Conservation (phyloP, 2,113 vertebrate species). For the Callaeas wilsoni region DNA sequence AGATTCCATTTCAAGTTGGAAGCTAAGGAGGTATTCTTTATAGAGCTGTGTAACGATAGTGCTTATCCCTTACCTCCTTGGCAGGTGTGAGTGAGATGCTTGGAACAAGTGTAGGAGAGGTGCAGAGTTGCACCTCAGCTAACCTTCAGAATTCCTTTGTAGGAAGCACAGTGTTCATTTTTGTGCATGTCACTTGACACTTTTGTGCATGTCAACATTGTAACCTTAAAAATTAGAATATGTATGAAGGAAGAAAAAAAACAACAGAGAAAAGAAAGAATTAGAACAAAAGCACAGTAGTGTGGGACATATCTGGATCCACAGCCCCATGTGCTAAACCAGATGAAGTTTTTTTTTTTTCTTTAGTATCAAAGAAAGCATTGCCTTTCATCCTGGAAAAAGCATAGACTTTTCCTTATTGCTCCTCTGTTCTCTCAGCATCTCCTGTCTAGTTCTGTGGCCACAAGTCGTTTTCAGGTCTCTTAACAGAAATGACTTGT, state of each 20-base stretch:
- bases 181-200: background rate
- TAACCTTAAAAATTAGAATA: background rate
- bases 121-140: background rate
- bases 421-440: background rate
- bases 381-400: background rate
- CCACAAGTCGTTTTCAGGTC: background rate
- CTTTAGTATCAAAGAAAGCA: background rate
- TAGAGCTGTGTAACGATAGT: fast-evolving
- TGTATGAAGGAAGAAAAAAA: background rate
- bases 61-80: background rate
- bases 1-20: background rate
- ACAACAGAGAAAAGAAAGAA: background rate
- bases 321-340: background rate
- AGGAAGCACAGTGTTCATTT: background rate
- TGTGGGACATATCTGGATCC: background rate
- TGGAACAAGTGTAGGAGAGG: background rate
- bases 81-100: background rate
- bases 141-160: background rate
- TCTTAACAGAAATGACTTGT: background rate
- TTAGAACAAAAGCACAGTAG: background rate
- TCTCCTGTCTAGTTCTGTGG: background rate
- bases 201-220: background rate
- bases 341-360: background rate
- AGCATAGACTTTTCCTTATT: background rate
- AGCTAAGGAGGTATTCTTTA: background rate